These are phyloP conservation scores for Araneus ventricosus DNA, from an alignment of 1,140 invertebrate species.

Conservation along the genomic window DNA sequence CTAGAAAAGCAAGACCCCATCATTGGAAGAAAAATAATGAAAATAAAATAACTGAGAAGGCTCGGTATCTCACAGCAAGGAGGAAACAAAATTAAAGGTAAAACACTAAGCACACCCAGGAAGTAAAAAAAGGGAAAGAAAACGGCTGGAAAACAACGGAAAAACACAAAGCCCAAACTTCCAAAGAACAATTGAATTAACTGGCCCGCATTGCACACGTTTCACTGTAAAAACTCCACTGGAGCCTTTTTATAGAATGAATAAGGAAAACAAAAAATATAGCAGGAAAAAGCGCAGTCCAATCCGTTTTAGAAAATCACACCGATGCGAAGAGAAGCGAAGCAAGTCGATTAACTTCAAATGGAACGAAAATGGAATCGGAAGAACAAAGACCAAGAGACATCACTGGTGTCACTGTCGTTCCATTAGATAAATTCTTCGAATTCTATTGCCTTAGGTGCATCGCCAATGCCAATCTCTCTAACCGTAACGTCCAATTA, in stretches of 20 bases:
- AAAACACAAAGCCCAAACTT: conserved; percentile 49
- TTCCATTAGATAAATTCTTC: conserved; percentile 30
- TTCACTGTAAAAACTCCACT: conserved; percentile 43
- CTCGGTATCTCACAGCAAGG: neutral
- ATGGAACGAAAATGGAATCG: neutral
- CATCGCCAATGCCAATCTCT: neutral
- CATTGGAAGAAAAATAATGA: neutral
- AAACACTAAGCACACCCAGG: neutral
- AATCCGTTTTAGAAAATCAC: conserved; percentile 46
- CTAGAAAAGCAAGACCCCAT: neutral
- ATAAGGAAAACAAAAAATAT: conserved; percentile 28
- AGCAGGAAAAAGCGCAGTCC: neutral
- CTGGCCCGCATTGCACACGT: conserved; percentile 60
- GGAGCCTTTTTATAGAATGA: conserved; percentile 59
- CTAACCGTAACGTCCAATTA: neutral
- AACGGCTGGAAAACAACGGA: conserved; percentile 16
- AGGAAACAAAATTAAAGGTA: neutral
- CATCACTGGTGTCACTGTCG: neutral
- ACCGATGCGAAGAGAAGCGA: conserved; percentile 11
- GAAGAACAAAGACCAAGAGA: neutral
- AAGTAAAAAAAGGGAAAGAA: neutral
- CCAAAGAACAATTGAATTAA: conserved; percentile 61
- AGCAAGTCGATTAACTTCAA: neutral
- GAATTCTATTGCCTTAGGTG: neutral
- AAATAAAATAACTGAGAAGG: conserved; percentile 15